A percentile compares a stretch with the other conserved stretches of the same genome.
These are phyloP conservation scores for Melanophora roralis DNA, from an alignment of 2,888 invertebrate species.

Conservation along the genomic window DNA sequence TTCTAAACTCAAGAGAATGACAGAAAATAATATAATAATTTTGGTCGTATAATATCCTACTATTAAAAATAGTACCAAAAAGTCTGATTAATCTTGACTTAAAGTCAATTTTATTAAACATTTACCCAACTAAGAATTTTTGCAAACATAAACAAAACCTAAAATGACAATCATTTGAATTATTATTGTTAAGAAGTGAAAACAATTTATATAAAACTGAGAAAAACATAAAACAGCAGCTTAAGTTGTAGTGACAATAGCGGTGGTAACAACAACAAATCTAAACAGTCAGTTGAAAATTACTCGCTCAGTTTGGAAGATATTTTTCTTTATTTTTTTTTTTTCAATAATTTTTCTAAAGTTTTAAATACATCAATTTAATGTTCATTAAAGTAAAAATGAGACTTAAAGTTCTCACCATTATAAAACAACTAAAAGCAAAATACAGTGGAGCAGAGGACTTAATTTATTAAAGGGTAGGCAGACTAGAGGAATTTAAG, in stretches of 20 bases:
- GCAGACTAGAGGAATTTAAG: too few species aligned
- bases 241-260: neutral
- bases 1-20: neutral
- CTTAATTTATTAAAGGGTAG: neutral
- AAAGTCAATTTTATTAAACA: slow-evolving; percentile 52
- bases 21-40: neutral
- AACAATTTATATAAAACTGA: slow-evolving; percentile 31
- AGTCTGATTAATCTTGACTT: slow-evolving; percentile 59
- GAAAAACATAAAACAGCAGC: slow-evolving; percentile 26
- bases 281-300: too few species aligned
- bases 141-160: slow-evolving; percentile 40
- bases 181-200: slow-evolving; percentile 64
- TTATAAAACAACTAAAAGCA: too few species aligned
- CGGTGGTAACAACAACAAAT: neutral
- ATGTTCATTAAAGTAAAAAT: slow-evolving; percentile 54
- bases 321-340: slow-evolving; percentile 24
- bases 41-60: neutral
- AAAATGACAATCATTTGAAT: slow-evolving; percentile 67
- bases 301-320: too few species aligned
- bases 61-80: slow-evolving; percentile 35
- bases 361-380: too few species aligned
- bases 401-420: slow-evolving; percentile 57
- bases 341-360: slow-evolving; percentile 12
- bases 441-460: neutral
- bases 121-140: slow-evolving; percentile 50